Conservation (phyloP, 2,888 invertebrate genomes). For the Ctena decussata region DNA sequence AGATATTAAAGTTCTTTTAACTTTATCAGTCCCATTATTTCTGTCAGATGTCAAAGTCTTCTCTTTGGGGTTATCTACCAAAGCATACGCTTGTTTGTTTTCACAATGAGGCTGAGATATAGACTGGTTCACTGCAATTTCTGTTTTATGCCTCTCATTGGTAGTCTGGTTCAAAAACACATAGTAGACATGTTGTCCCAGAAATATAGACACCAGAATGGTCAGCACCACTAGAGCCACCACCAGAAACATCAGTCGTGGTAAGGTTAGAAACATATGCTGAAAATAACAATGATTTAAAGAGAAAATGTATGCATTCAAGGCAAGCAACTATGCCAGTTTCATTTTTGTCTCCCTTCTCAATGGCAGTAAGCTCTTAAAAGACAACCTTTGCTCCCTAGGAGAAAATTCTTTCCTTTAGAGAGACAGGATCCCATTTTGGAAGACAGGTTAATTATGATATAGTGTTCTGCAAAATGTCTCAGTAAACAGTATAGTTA, state of each 20-base stretch:
- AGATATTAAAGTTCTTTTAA: background rate
- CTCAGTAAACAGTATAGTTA: too few species aligned
- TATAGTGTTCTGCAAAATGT: too few species aligned
- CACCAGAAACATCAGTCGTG: constrained; percentile 82
- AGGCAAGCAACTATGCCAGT: too few species aligned
- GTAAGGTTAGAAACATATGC: constrained; percentile 84
- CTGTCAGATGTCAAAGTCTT: background rate
- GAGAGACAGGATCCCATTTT: too few species aligned
- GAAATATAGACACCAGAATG: constrained; percentile 77
- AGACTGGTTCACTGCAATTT: background rate
- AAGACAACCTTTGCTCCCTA: too few species aligned
- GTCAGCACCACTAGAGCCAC: constrained; percentile 76
- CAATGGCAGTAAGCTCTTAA: too few species aligned
- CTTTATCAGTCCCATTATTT: background rate
- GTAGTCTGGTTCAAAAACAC: constrained; percentile 84
- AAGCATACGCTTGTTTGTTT: background rate
- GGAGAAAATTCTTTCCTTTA: too few species aligned
- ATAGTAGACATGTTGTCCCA: constrained; percentile 82
- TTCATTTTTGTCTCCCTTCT: too few species aligned
- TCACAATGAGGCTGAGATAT: background rate
- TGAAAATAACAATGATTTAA: constrained; percentile 78
- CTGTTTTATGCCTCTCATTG: constrained; percentile 83
- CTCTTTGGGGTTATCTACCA: background rate
- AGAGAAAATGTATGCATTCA: too few species aligned
- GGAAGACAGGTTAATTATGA: too few species aligned